Conservation (phyloP, 2,113 vertebrate species). For the Microcebus jonahi region DNA sequence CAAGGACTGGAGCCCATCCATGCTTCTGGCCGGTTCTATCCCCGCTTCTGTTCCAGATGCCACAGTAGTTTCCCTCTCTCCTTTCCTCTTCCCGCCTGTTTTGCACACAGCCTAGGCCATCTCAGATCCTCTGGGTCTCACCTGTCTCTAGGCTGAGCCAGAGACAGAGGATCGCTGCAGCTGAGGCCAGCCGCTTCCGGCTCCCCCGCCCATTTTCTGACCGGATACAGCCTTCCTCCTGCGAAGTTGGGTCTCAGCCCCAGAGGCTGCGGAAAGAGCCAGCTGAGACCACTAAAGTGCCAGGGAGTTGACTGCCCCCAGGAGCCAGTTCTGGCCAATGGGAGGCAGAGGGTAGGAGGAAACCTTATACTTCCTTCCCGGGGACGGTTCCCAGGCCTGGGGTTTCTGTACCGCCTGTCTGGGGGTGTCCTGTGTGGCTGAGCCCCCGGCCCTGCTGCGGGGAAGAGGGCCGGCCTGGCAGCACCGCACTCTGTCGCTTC, state of each 20-base stretch:
- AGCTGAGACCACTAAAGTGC: not conserved
- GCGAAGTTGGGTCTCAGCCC: not conserved
- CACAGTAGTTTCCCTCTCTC: not conserved
- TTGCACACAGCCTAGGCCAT: not conserved
- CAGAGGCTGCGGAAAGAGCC: not conserved
- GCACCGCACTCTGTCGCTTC: rapidly evolving
- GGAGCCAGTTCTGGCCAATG: not conserved
- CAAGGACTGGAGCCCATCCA: rapidly evolving
- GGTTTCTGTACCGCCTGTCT: not conserved
- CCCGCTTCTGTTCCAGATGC: too few relatives aligned
- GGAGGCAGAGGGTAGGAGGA: not conserved
- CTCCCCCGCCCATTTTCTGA: not conserved
- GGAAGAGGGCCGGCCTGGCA: not conserved
- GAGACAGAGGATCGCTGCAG: not conserved
- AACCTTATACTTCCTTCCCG: not conserved
- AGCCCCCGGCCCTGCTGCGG: too few relatives aligned
- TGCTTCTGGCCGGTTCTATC: not conserved
- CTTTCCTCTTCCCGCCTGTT: not conserved
- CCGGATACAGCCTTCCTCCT: not conserved
- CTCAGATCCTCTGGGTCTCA: not conserved
- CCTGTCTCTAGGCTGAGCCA: not conserved
- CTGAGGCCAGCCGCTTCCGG: not conserved
- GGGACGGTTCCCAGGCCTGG: not conserved
- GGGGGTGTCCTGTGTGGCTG: not conserved
- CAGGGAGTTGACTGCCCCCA: not conserved